Evolutionary conservation across 2,797 vertebrate species (phyloP).

Genomic region (Stomatorhinus walkeri): DNA sequence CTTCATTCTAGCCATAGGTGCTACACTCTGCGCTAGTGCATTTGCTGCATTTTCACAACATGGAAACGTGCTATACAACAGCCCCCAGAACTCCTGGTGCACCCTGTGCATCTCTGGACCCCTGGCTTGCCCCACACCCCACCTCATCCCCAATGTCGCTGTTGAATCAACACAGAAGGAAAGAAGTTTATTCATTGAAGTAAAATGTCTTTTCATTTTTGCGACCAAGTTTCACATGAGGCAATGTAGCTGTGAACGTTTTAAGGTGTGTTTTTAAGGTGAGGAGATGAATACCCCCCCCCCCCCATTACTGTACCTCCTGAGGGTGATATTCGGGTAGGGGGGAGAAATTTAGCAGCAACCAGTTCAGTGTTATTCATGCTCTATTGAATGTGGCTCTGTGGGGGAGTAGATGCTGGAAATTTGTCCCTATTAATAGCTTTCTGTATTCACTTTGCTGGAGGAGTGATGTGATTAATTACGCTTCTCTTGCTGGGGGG

Average conservation of each 20-base stretch:
- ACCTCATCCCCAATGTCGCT: not conserved
- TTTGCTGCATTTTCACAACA: not conserved
- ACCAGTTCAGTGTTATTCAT: not conserved
- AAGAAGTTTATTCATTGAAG: not conserved
- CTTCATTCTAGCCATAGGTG: not conserved
- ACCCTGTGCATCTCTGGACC: not conserved
- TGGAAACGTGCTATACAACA: not conserved
- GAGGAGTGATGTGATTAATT: conserved; percentile 9
- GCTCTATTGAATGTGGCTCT: not conserved
- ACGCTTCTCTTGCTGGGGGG: not conserved
- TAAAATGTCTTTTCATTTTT: not conserved
- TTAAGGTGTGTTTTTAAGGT: not conserved
- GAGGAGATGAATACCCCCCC: not conserved
- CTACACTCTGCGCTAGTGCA: too few relatives aligned
- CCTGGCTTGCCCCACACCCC: not conserved
- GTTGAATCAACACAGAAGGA: not conserved
- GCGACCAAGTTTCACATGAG: not conserved
- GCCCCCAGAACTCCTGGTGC: not conserved
- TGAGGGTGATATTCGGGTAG: not conserved
- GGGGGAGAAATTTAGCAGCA: not conserved
- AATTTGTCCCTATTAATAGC: conserved; percentile 8
- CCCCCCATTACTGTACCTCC: not conserved
- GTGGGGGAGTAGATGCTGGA: not conserved
- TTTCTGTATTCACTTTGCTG: not conserved
- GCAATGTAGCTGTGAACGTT: not conserved